Percentiles rank a stretch among this genome's conserved stretches.
These are phyloP conservation scores for Dicranocentrus wangi DNA, from an alignment of 2,888 invertebrate species.

Conservation along the genomic window DNA sequence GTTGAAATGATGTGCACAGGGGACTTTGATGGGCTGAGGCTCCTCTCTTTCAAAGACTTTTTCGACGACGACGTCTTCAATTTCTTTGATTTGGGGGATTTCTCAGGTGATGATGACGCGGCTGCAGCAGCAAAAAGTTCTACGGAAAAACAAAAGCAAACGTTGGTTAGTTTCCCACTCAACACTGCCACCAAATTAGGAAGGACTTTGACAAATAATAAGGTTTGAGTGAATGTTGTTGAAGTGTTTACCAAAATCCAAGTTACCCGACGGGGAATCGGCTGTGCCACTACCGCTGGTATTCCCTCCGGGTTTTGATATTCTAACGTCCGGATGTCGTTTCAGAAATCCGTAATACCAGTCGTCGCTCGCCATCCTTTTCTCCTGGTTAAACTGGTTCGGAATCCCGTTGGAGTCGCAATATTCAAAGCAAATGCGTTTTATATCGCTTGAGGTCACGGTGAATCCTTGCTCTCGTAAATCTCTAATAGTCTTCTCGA, in stretches of 20 bases:
- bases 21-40: conserved; percentile 30
- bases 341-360: conserved; percentile 72
- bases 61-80: conserved; percentile 15
- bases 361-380: conserved; percentile 72
- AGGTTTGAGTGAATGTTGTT: no score
- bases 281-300: not conserved
- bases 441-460: conserved; percentile 71
- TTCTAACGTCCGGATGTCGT: conserved; percentile 47
- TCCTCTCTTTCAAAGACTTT: not conserved
- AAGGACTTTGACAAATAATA: no score
- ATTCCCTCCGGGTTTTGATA: conserved; percentile 31
- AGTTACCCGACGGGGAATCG: not conserved
- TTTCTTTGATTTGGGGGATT: conserved; percentile 31
- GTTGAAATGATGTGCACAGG: conserved; percentile 32
- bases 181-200: no score
- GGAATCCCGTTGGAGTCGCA: conserved; percentile 72
- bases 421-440: conserved; percentile 72
- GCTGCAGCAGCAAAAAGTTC: no score
- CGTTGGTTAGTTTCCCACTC: no score
- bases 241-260: not conserved
- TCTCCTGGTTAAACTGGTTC: conserved; percentile 72
- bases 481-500: conserved; percentile 72
- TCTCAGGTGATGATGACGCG: conserved; percentile 27
- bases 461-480: conserved; percentile 71
- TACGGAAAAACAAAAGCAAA: conserved; percentile 9